Evolutionary conservation across 1,140 invertebrate species (phyloP), one percentile per base, ranked within the genome.

Genomic region (Drosophila repleta): DNA sequence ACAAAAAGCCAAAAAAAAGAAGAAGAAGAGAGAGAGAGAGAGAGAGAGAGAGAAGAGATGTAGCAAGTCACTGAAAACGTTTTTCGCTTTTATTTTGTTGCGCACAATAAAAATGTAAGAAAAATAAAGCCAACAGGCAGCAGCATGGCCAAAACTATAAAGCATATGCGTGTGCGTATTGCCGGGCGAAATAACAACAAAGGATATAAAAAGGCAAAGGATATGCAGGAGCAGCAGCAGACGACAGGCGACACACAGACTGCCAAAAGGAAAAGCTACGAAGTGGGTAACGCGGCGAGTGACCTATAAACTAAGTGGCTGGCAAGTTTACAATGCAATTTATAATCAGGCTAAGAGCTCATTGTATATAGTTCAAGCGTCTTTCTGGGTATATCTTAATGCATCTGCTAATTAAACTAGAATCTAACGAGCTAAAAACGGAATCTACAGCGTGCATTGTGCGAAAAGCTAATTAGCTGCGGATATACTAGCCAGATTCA

Each of bases 161-260:
- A 81, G 70, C 78, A 87, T 87, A 85, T 87, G 74, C 81, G 66
- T 81, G 74, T 72, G 39, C 39, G 81, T 51, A 64, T 60, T 39
- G 43, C 56, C 29, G 26, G 61, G 60, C 26, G 68, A 24, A 66
- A 52, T 43, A 64, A 80, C 69, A 71, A 72, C 29, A 77, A 48
- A 74, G 55, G 62, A 60, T 60, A 77, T 66, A 56, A 32, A 85
- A 80, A 39, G 58, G 55, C 62, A 60, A 66, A 48, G 69, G 39
- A 67, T 55, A 13, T 51, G 48, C 69, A 35, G 39, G 35, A 24
- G 53, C 37, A 32, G 62, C 26, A 35, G 43, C n/a, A 71, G 45
- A 15, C 52, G 18, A 53, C 46, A 20, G 15, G 24, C 41, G 43
- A 56, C 45, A 39, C 41, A 17, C 51, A 43, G 24, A 37, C 32